Base-by-base conservation (phyloP, 2,113 vertebrate genomes). In the Oenanthe oenanthe region DNA sequence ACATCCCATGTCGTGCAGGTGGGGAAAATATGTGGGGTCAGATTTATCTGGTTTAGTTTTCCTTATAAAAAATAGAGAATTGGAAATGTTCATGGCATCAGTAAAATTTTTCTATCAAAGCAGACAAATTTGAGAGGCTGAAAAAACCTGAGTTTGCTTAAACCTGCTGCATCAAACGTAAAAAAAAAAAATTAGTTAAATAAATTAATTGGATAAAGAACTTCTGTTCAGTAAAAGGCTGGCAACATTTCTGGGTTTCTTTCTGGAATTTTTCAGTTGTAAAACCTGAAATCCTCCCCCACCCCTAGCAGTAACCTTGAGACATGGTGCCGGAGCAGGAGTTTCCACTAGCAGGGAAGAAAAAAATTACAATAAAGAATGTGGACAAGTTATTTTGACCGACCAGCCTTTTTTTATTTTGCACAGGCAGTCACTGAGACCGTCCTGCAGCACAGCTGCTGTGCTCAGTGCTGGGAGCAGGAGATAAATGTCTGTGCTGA, bases 251-350 rank as follows among this genome's bases (percentile, higher is more conserved):
- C 83, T 79, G 71, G 13, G 56, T 70, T 90, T 90, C 78, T 88
- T 36, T n/a, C 88, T 90, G 82, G 94, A 94, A 91, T 92, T 91
- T 91, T 92, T 88, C 4, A 32, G 71, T 83, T 86, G 94, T 92
- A 92, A 96, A 96, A 92, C 67, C 94, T 85, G 67, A 88, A 95
- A 88, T 88, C 75, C 79, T 95, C 75, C 79, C 75, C 75, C 79
- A 80, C 19, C 78, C 85, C 61, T 17, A n/a, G 71, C 89, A 31
- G 61, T 74, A 85, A 75, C 89, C 86, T 75, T 58, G 86, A 79
- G 83, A 20, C 43, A 19, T 2, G 34, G 53, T 19, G 75, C 67
- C 2, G 17, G 9, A 25, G 79, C 74, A n/a, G 92, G 87, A 89
- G 67, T 91, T 95, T 89, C 92, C 80, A 53, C 90, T 86, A 80